Evolutionary conservation across 2,113 vertebrate genomes (phyloP).

Genomic region (Oophaga pumilio): DNA sequence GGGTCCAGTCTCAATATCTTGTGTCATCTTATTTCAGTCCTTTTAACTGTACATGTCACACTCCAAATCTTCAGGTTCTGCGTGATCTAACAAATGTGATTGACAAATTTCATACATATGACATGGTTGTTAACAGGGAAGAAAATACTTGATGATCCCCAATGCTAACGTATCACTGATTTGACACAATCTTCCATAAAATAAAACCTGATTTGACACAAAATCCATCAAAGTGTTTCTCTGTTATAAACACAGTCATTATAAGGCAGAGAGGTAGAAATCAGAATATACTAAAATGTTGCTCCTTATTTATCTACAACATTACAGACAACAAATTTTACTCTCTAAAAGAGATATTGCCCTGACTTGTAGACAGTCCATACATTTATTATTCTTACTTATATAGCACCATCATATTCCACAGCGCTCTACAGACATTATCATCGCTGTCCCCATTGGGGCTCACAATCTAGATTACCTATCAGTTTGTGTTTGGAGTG

Average conservation of each 20-base stretch:
- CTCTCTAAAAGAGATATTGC: neutral
- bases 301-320: neutral
- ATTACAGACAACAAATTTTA: neutral
- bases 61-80: neutral
- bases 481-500: too few species aligned
- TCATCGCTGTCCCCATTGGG: too few species aligned
- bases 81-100: slow-evolving; percentile 2
- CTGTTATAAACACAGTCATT: neutral
- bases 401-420: too few species aligned
- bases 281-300: neutral
- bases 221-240: neutral
- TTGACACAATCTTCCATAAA: slow-evolving; percentile 20
- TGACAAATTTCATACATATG: slow-evolving; percentile 40
- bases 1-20: neutral
- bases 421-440: too few species aligned
- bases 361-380: neutral
- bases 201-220: slow-evolving; percentile 33
- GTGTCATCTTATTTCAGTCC: slow-evolving; percentile 14
- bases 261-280: neutral
- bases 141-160: slow-evolving; percentile 17
- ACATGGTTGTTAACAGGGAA: slow-evolving; percentile 19
- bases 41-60: slow-evolving; percentile 27
- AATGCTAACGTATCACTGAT: neutral
- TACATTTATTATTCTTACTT: too few species aligned
- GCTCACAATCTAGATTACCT: too few species aligned